Percentiles rank a stretch among this genome's conserved stretches.
Evolutionary conservation across 1,140 invertebrate species (phyloP).

Genomic region (Drosophila mayri): DNA sequence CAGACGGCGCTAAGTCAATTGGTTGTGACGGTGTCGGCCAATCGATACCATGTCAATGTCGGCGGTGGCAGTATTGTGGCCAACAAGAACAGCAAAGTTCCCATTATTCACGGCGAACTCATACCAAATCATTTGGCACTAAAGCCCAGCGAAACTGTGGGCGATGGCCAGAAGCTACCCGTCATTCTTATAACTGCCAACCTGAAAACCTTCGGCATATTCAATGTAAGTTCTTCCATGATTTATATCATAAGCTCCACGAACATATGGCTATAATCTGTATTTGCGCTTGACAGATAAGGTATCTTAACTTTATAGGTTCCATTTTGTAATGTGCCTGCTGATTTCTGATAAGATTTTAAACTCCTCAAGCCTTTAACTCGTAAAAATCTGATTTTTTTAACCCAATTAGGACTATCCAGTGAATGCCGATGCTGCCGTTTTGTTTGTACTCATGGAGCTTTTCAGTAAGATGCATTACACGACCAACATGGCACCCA

Average conservation of each 20-base stretch:
- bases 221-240: constrained; percentile 90
- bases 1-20: constrained; percentile 91
- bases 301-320: not conserved
- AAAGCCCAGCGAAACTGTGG: constrained; percentile 90
- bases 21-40: constrained; percentile 94
- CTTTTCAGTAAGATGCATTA: constrained; percentile 97
- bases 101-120: constrained; percentile 94
- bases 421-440: constrained; percentile 90
- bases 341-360: constrained; percentile 1
- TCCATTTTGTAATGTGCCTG: not conserved
- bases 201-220: constrained; percentile 95
- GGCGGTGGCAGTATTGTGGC: constrained; percentile 88
- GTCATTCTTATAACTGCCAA: constrained; percentile 96
- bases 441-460: constrained; percentile 94
- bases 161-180: constrained; percentile 90
- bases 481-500: constrained; percentile 91
- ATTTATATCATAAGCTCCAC: not conserved
- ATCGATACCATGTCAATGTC: constrained; percentile 95
- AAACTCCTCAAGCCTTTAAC: not conserved
- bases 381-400: not conserved
- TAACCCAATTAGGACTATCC: constrained; percentile 68
- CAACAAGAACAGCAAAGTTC: constrained; percentile 92
- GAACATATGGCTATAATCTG: not conserved
- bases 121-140: constrained; percentile 80
- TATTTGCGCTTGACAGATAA: not conserved